Evolutionary conservation across 2,888 invertebrate species (phyloP).

Genomic region (Synanthedon vespiformis): DNA sequence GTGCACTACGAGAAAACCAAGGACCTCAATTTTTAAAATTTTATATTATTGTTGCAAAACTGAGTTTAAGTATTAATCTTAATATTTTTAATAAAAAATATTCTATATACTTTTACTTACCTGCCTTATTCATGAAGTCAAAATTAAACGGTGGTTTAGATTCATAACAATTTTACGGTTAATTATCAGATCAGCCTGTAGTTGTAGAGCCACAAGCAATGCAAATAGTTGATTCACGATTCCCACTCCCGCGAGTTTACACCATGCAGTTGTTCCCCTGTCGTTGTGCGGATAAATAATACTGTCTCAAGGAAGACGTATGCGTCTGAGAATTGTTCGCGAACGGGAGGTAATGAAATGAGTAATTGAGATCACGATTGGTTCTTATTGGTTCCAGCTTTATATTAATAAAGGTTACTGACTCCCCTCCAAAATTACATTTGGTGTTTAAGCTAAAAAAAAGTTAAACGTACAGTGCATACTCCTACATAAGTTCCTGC

Average conservation of each 20-base stretch:
- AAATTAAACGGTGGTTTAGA: no score
- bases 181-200: constrained; percentile 5
- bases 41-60: no score
- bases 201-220: constrained; percentile 10
- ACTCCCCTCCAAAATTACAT: background rate
- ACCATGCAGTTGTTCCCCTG: constrained; percentile 15
- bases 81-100: no score
- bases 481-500: no score
- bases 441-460: background rate
- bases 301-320: constrained; percentile 40
- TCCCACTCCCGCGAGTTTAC: constrained; percentile 30
- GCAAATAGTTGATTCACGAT: constrained; percentile 64
- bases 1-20: no score
- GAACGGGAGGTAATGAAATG: constrained; percentile 42
- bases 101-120: no score
- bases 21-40: no score
- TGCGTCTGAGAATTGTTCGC: constrained; percentile 30
- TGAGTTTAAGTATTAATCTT: no score
- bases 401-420: background rate
- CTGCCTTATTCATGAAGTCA: no score
- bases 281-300: constrained; percentile 43
- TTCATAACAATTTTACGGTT: no score
- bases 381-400: background rate
- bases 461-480: background rate
- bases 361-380: constrained; percentile 32